These are phyloP conservation scores for Periophthalmus modestus DNA, from an alignment of 2,113 vertebrate species.

Conservation along the genomic window DNA sequence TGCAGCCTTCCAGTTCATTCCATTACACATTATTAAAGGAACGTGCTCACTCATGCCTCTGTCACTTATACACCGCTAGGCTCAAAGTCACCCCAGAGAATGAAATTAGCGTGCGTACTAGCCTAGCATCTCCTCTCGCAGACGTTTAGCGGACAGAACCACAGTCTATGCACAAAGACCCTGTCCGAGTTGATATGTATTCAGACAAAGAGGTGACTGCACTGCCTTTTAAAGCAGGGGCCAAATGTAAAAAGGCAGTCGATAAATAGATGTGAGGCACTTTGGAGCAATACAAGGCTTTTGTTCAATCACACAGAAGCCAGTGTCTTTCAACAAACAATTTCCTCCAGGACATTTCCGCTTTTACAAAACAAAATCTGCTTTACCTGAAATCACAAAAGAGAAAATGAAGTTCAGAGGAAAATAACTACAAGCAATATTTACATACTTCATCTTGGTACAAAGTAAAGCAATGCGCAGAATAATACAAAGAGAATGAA, in stretches of 20 bases:
- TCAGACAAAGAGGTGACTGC: slow-evolving; percentile 1
- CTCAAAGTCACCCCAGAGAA: slow-evolving; percentile 10
- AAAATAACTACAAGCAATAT: neutral
- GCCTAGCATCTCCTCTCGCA: neutral
- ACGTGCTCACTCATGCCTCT: neutral
- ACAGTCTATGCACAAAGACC: neutral
- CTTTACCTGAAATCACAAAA: neutral
- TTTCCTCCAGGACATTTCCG: neutral
- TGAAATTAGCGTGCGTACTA: neutral
- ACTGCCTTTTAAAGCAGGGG: neutral
- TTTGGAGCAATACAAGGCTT: neutral
- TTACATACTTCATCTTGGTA: no score
- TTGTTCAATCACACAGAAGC: neutral
- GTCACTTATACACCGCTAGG: neutral
- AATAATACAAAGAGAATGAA: neutral
- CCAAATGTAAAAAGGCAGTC: slow-evolving; percentile 8
- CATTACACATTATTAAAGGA: slow-evolving; percentile 6
- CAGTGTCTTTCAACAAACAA: neutral
- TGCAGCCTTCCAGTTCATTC: neutral
- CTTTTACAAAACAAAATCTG: neutral
- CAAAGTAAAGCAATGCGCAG: neutral
- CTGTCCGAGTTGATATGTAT: neutral
- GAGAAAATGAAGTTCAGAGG: neutral
- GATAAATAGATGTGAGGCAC: neutral
- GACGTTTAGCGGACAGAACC: neutral